Evolutionary conservation across 2,797 vertebrate species (phyloP).

Genomic region (Tachyglossus aculeatus): DNA sequence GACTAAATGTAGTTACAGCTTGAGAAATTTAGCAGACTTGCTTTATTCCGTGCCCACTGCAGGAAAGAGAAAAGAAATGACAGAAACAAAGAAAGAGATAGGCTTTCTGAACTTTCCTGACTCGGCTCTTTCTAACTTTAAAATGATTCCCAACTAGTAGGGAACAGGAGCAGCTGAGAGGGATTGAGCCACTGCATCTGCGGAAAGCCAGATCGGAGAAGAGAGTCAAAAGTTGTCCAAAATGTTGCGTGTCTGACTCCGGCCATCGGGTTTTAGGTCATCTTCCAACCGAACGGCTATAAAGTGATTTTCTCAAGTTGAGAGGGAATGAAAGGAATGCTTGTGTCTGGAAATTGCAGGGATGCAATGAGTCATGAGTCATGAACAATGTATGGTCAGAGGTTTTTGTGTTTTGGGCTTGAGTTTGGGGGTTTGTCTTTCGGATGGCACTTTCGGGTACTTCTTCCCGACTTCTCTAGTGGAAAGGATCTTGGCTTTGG

Average conservation of each 20-base stretch:
- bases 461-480: conserved; percentile 21
- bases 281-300: not conserved
- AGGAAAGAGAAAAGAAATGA: conserved; percentile 2
- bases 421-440: no score
- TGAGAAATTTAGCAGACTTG: no score
- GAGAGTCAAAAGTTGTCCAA: not conserved
- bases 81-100: not conserved
- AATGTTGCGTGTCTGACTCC: not conserved
- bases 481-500: no score
- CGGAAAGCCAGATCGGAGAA: conserved; percentile 10
- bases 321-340: not conserved
- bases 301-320: conserved; percentile 4
- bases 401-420: conserved; percentile 1
- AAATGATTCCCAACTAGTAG: conserved; percentile 15
- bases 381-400: not conserved
- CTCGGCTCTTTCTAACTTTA: not conserved
- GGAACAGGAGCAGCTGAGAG: not conserved
- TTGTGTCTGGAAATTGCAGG: not conserved
- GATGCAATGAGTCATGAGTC: not conserved
- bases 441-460: not conserved
- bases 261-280: conserved; percentile 1
- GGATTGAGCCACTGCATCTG: not conserved
- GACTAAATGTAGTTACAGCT: no score
- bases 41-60: no score
- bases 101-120: not conserved